Evolutionary conservation across 2,888 invertebrate genomes (phyloP), one percentile per base, ranked within the genome.

Genomic region (Drosophila ezoana): DNA sequence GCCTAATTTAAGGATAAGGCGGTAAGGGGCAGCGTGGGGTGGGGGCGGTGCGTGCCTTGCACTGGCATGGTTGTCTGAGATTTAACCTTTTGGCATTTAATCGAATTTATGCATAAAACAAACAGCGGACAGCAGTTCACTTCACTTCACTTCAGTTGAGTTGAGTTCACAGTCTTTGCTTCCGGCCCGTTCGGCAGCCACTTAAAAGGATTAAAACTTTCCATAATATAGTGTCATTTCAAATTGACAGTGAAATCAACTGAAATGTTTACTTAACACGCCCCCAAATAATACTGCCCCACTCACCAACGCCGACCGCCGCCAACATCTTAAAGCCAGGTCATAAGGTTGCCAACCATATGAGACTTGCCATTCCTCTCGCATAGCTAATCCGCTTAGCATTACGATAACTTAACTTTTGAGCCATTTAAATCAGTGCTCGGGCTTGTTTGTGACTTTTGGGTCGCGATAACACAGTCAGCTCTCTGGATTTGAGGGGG

Each of bases 31-130:
- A 56, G 59, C 8, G 8, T 28, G 28, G 28, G 28, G 28, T 8
- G 8, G 28, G 28, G 8, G 8, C 23, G 23, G 23, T 28, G 8
- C 28, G 28, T 28, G 28, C 28, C 8, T 8, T 28, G 28, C 28
- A 28, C 28, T 28, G 8, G 8, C 28, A 28, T 28, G 28, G 40
- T 54, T 58, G 68, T 44, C 51, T 66, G 67, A 72, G 71, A 75
- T 67, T 85, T 85, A 88, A 87, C 89, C 81, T 86, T 89, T 88
- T 72, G 87, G 65, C 87, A 83, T 77, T 89, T 86, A 89, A 87
- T 87, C 87, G 89, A 88, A 81, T 87, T 89, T 89, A 78, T 87
- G 87, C 81, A 89, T 86, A 76, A 80, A 86, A 89, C 76, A 87
- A 69, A 71, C 72, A 67, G 59, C 56, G 66, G 79, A 61, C 76